phyloP scores from a whole-genome alignment of 2,797 vertebrate genomes.

The Megaceryle alcyon region DNA sequence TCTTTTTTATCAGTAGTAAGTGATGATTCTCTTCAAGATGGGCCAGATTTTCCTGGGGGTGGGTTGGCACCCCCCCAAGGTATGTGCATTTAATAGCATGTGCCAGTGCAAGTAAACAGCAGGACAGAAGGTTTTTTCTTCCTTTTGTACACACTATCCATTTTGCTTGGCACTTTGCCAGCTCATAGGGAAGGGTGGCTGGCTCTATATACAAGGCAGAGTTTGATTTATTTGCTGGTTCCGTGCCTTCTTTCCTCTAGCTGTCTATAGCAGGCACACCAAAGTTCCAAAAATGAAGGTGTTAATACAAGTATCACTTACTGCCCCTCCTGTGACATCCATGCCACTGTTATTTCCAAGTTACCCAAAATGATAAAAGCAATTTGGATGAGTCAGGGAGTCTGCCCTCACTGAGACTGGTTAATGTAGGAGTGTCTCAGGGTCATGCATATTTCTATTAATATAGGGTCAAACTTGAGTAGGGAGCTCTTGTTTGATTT shows the following conservation, averaged over 20 bases:
- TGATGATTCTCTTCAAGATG: too few relatives aligned
- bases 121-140: not conserved
- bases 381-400: constrained; percentile 33
- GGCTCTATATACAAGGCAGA: not conserved
- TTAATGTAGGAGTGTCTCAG: not conserved
- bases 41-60: not conserved
- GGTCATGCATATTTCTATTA: constrained; percentile 23
- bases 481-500: constrained; percentile 25
- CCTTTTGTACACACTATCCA: not conserved
- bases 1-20: not conserved
- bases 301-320: constrained; percentile 4
- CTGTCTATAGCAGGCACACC: not conserved
- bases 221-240: not conserved
- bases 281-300: constrained; percentile 31
- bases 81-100: not conserved
- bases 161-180: constrained; percentile 20
- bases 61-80: not conserved
- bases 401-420: constrained; percentile 9
- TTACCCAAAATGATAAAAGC: constrained; percentile 27
- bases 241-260: not conserved
- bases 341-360: not conserved
- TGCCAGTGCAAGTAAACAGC: not conserved
- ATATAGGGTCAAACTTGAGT: constrained; percentile 22
- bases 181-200: not conserved
- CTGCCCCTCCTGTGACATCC: not conserved